phyloP scores from a whole-genome alignment of 2,888 invertebrate genomes.

The Nomada goodeniana region DNA sequence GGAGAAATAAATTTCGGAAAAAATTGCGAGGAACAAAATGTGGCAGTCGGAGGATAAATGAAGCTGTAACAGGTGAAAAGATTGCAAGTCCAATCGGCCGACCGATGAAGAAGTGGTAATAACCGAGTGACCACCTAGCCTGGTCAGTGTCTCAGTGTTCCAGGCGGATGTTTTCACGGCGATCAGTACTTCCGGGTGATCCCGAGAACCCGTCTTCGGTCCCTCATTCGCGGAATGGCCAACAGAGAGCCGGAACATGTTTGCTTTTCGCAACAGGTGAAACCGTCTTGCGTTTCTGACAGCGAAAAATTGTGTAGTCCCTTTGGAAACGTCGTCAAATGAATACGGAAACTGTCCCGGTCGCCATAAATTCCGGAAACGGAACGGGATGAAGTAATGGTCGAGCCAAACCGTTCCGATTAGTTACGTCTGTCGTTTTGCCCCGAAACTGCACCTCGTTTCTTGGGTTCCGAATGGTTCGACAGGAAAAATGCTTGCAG shows the following conservation, averaged over 20 bases:
- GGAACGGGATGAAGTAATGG: background rate
- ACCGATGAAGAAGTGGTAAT: conserved; percentile 63
- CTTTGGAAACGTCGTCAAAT: too few relatives aligned
- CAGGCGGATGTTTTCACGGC: conserved; percentile 76
- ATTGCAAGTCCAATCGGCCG: conserved; percentile 15
- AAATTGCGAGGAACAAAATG: conserved; percentile 5
- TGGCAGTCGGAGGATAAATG: background rate
- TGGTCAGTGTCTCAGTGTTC: conserved; percentile 79
- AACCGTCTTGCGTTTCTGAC: too few relatives aligned
- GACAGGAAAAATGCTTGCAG: too few relatives aligned
- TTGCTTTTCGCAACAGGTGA: conserved; percentile 20
- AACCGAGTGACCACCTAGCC: conserved; percentile 72
- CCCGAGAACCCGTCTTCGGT: conserved; percentile 23
- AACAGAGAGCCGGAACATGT: conserved; percentile 13
- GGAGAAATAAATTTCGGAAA: too few relatives aligned
- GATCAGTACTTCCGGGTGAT: conserved; percentile 68
- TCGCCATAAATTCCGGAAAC: too few relatives aligned
- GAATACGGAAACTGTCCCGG: too few relatives aligned
- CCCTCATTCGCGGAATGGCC: conserved; percentile 19
- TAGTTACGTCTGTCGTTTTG: background rate
- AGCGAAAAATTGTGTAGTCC: too few relatives aligned
- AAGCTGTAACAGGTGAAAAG: conserved; percentile 29
- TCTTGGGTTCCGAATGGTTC: background rate
- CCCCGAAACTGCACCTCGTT: background rate
- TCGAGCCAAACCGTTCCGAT: background rate